These are phyloP conservation scores for Melanerpes aurifrons DNA, from an alignment of 2,113 vertebrate species.

Conservation along the genomic window DNA sequence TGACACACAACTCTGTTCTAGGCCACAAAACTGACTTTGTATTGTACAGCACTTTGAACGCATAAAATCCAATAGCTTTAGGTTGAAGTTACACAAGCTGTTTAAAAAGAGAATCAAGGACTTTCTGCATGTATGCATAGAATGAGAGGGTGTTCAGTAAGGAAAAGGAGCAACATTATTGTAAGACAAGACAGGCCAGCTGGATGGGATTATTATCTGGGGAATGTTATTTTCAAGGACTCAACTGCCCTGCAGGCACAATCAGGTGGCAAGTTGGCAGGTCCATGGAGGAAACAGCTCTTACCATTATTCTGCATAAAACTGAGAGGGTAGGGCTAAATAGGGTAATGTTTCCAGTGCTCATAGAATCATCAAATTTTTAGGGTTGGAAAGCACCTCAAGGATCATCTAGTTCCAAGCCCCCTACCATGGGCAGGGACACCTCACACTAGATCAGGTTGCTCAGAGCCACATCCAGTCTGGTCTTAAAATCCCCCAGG, in stretches of 20 bases:
- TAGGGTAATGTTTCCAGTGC: background rate
- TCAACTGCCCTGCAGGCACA: background rate
- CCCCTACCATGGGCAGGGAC: too few relatives aligned
- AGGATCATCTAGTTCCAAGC: too few relatives aligned
- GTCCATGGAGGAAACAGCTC: background rate
- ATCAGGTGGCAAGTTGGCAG: background rate
- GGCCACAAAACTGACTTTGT: background rate
- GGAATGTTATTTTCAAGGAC: background rate
- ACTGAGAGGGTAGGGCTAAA: background rate
- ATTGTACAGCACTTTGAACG: background rate
- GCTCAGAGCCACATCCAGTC: too few relatives aligned
- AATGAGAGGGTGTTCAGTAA: background rate
- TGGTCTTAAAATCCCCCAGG: too few relatives aligned
- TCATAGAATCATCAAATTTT: background rate
- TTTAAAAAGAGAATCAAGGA: fast-evolving
- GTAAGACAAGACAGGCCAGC: background rate
- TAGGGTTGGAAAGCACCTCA: too few relatives aligned
- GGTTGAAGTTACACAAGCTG: background rate
- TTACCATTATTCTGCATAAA: background rate
- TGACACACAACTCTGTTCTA: background rate
- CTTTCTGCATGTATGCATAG: background rate
- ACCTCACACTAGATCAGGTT: too few relatives aligned
- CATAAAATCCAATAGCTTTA: background rate
- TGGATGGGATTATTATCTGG: background rate
- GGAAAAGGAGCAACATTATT: background rate